Conservation (phyloP, 2,113 vertebrate species). For the Microcebus lehilahytsara region DNA sequence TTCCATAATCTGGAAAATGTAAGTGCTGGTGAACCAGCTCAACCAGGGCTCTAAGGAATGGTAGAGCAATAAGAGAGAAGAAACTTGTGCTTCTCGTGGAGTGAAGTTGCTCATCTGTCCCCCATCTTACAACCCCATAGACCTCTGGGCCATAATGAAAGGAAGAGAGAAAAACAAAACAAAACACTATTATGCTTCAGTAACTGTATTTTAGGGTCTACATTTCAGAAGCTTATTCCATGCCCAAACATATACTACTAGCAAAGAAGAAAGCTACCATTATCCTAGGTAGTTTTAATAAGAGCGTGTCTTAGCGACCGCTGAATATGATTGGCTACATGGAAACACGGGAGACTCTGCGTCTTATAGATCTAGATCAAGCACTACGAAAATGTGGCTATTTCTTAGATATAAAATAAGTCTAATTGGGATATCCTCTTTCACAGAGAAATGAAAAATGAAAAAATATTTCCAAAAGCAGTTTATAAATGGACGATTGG, state of each 20-base stretch:
- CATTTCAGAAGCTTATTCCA: neutral
- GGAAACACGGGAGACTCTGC: neutral
- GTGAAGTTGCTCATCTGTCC: neutral
- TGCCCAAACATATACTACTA: neutral
- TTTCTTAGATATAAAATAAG: neutral
- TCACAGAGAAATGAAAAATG: neutral
- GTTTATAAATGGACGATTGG: neutral
- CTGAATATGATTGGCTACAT: neutral
- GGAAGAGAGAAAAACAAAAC: neutral
- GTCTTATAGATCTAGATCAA: neutral
- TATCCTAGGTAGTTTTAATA: neutral
- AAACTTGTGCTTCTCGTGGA: too few species aligned
- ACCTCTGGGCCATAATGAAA: neutral
- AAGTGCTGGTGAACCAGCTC: neutral
- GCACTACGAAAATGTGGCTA: neutral
- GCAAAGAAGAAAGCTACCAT: neutral
- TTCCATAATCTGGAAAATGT: neutral
- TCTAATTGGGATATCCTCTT: neutral
- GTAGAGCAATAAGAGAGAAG: neutral
- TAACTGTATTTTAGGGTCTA: neutral
- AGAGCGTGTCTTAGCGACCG: neutral
- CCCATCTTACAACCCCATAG: neutral
- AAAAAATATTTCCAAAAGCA: neutral
- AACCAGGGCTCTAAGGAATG: neutral
- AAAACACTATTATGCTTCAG: neutral